Conservation (phyloP, 2,113 vertebrate genomes). For the Hemicordylus capensis region DNA sequence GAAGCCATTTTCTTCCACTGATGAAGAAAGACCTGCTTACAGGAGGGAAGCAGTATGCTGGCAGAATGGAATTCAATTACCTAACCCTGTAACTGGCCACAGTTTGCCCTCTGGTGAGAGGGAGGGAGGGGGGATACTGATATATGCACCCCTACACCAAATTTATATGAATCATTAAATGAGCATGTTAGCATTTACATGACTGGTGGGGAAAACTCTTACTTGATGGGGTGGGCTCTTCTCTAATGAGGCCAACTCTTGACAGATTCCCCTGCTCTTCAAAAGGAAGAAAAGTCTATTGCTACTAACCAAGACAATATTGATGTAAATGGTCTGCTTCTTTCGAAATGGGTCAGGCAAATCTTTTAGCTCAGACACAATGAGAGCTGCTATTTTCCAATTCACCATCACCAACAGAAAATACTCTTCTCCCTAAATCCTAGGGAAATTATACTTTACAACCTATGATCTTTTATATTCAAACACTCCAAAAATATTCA, state of each 20-base stretch:
- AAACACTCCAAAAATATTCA: not conserved
- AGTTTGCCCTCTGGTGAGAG: conserved; percentile 18
- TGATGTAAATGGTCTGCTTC: not conserved
- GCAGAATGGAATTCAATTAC: conserved; percentile 30
- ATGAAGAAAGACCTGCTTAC: conserved; percentile 31
- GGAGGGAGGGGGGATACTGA: not conserved
- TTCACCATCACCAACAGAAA: not conserved
- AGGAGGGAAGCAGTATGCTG: conserved; percentile 12
- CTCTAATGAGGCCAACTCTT: conserved; percentile 2
- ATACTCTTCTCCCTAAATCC: not conserved
- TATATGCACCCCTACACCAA: not conserved
- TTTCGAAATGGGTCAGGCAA: not conserved
- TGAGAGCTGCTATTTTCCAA: not conserved
- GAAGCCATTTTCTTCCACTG: conserved; percentile 49
- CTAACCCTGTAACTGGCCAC: not conserved
- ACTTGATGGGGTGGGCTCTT: not conserved
- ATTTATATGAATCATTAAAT: not conserved
- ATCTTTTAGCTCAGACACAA: not conserved
- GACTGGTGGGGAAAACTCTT: not conserved
- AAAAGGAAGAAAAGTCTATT: not conserved
- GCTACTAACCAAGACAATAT: not conserved
- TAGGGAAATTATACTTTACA: not conserved
- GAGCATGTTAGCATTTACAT: not conserved
- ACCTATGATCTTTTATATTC: too few species aligned
- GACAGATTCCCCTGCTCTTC: not conserved